Conservation (phyloP, 2,888 invertebrate genomes). For the Chironomus riparius region DNA sequence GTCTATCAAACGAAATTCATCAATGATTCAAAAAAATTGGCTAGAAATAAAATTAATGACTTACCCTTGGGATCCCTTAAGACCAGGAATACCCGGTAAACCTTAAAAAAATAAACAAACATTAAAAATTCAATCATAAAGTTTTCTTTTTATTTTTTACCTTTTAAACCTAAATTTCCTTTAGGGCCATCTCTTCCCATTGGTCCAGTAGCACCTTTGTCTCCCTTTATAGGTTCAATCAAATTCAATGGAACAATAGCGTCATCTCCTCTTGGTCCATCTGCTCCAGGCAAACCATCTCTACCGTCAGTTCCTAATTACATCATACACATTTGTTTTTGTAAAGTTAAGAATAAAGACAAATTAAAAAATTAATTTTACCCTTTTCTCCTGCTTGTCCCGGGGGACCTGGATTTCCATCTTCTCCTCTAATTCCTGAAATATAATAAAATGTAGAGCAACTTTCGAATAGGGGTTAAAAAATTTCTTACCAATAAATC, state of each 20-base stretch:
- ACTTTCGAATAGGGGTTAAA: too few species aligned
- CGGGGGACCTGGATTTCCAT: constrained; percentile 56
- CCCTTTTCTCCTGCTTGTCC: constrained; percentile 31
- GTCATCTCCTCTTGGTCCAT: constrained; percentile 54
- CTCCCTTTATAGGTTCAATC: constrained; percentile 51
- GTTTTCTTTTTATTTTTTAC: too few species aligned
- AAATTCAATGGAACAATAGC: constrained; percentile 48
- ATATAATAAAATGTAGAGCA: too few species aligned
- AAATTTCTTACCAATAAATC: constrained; percentile 50
- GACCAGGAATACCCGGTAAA: not conserved
- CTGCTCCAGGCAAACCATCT: constrained; percentile 53
- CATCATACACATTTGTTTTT: too few species aligned
- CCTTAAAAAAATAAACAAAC: too few species aligned
- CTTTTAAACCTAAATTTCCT: constrained; percentile 60
- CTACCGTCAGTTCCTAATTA: constrained; percentile 43
- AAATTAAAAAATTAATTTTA: too few species aligned
- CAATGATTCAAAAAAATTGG: not conserved
- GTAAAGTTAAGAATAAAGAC: too few species aligned
- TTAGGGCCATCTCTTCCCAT: constrained; percentile 54
- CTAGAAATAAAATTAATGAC: not conserved
- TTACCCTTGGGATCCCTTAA: not conserved
- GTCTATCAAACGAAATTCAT: not conserved
- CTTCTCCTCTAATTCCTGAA: constrained; percentile 47
- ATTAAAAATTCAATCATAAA: too few species aligned
- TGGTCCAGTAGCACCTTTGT: constrained; percentile 57